Percentiles rank a stretch among this genome's conserved stretches.
phyloP scores from a whole-genome alignment of 1,140 invertebrate genomes.

The Pogonomyrmex barbatus region DNA sequence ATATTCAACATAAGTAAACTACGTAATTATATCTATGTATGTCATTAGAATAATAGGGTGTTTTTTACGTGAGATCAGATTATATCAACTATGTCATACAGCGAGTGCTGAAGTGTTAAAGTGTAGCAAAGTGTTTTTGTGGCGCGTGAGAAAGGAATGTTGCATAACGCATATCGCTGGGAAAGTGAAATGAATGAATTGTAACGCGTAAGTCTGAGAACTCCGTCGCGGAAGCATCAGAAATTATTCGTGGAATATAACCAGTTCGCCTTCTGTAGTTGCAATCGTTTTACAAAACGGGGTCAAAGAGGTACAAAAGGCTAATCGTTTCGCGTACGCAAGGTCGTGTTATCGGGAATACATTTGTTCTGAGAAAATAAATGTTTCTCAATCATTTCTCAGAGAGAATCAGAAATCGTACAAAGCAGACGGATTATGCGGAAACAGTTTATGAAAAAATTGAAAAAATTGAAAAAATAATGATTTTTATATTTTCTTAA shows the following conservation, averaged over 20 bases:
- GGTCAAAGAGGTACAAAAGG: conserved; percentile 13
- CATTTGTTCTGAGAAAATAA: not conserved
- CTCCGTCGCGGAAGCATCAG: conserved; percentile 28
- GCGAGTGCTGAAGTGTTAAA: conserved; percentile 41
- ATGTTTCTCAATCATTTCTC: not conserved
- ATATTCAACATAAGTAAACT: not conserved
- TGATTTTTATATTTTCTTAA: not conserved
- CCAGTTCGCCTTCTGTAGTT: conserved; percentile 32
- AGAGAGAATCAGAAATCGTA: not conserved
- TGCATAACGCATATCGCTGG: conserved; percentile 56
- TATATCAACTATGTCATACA: conserved; percentile 19
- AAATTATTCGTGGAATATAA: conserved; percentile 39
- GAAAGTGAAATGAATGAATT: conserved; percentile 58
- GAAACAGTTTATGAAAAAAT: not conserved
- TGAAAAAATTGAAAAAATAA: not conserved
- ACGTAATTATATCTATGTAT: not conserved
- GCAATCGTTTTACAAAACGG: conserved; percentile 12
- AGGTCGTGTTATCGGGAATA: conserved; percentile 6
- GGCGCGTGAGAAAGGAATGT: conserved; percentile 62
- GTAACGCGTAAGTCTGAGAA: conserved; percentile 32
- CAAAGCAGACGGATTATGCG: not conserved
- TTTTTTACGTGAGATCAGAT: conserved; percentile 10
- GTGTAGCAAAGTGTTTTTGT: conserved; percentile 54
- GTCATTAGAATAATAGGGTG: conserved; percentile 15
- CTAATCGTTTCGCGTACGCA: conserved; percentile 20